phyloP scores from a whole-genome alignment of 2,113 vertebrate genomes.

The Cyanoderma ruficeps region DNA sequence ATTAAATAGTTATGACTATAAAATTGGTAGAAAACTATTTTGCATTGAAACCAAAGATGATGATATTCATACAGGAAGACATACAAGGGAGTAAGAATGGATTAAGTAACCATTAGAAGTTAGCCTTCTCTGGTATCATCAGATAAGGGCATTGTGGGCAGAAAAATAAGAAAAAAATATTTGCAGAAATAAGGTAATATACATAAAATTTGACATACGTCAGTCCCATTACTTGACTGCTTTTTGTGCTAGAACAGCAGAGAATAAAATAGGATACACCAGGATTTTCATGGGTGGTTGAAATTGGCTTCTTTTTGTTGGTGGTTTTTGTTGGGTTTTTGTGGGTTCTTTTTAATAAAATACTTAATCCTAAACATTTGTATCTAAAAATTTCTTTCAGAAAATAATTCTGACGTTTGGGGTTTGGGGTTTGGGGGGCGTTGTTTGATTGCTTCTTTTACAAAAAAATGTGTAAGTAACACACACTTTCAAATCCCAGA shows the following conservation, averaged over 20 bases:
- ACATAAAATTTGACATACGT: neutral
- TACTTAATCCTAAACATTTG: neutral
- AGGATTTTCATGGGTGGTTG: neutral
- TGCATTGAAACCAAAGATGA: neutral
- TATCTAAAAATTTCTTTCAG: neutral
- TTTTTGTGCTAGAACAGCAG: neutral
- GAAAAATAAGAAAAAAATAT: neutral
- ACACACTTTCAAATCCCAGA: neutral
- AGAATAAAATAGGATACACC: neutral
- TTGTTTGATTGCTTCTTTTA: neutral
- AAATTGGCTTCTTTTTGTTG: neutral
- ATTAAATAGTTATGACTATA: neutral
- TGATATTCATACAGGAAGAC: neutral
- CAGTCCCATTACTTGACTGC: neutral
- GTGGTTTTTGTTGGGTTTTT: neutral
- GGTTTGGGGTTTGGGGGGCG: accelerated
- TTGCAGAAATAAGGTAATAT: neutral
- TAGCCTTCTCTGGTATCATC: neutral
- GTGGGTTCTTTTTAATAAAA: neutral
- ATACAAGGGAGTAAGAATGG: accelerated
- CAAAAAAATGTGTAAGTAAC: neutral
- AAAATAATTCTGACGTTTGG: neutral
- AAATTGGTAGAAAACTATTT: neutral
- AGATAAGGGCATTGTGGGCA: accelerated
- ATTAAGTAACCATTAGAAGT: neutral